Percentiles rank a stretch among this genome's conserved stretches.
Evolutionary conservation across 2,888 invertebrate species (phyloP).

Genomic region (Sclerodermus sp.): DNA sequence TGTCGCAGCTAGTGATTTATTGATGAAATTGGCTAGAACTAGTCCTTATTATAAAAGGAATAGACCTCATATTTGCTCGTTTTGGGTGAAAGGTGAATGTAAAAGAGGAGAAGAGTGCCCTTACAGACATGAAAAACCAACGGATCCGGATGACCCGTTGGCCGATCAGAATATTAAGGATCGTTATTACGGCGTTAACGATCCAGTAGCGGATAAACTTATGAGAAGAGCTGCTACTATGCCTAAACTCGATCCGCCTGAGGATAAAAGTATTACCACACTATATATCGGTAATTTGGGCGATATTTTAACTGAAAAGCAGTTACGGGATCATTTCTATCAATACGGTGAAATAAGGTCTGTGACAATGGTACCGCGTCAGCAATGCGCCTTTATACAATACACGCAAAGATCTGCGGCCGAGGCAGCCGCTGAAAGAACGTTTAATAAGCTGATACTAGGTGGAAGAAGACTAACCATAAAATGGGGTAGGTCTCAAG

Average conservation of each 20-base stretch:
- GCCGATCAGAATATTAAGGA: conserved; percentile 96
- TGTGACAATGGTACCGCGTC: conserved; percentile 87
- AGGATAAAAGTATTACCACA: conserved; percentile 94
- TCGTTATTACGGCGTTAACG: conserved; percentile 91
- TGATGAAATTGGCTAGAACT: conserved; percentile 86
- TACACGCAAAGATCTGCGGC: conserved; percentile 89
- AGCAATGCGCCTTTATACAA: conserved; percentile 96
- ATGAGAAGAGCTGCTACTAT: conserved; percentile 88
- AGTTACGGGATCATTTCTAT: conserved; percentile 94
- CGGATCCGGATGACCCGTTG: conserved; percentile 94
- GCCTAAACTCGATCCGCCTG: conserved; percentile 93
- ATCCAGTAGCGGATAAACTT: conserved; percentile 93
- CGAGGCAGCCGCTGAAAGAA: conserved; percentile 91
- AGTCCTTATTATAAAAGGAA: conserved; percentile 95
- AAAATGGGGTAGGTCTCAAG: conserved; percentile 98
- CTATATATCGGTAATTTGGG: conserved; percentile 96
- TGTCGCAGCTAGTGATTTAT: conserved; percentile 77
- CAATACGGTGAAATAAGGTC: conserved; percentile 98
- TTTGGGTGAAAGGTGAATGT: conserved; percentile 98
- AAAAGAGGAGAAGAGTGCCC: conserved; percentile 96
- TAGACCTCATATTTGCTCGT: conserved; percentile 93
- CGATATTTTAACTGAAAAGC: conserved; percentile 84
- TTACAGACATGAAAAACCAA: conserved; percentile 93
- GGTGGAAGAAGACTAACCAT: conserved; percentile 91
- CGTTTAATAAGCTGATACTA: conserved; percentile 88